Conservation (phyloP, 2,113 vertebrate genomes). For the Cochlearius cochlearius region DNA sequence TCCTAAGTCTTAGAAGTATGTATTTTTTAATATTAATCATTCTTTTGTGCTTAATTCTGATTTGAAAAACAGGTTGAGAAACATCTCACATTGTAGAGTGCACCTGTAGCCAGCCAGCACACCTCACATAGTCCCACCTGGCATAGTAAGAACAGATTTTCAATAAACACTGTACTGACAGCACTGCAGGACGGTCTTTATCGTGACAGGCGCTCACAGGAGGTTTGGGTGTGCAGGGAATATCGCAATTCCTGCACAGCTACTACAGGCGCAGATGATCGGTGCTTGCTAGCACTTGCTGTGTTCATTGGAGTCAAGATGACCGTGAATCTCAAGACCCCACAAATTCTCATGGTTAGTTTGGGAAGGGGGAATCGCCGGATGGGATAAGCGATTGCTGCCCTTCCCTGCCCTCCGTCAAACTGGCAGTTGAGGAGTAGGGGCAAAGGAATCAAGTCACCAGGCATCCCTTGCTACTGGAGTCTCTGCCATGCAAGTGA, state of each 20-base stretch:
- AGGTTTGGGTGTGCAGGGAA: not conserved
- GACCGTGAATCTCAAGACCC: not conserved
- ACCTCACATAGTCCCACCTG: not conserved
- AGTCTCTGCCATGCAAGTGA: not conserved
- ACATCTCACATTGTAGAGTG: not conserved
- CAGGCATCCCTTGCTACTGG: not conserved
- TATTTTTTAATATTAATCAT: not conserved
- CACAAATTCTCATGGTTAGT: not conserved
- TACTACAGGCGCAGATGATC: fast-evolving
- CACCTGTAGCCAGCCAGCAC: not conserved
- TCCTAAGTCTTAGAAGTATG: not conserved
- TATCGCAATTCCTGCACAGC: not conserved
- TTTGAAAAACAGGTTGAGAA: not conserved
- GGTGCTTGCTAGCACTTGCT: not conserved
- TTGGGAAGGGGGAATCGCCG: not conserved
- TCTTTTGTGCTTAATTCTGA: not conserved
- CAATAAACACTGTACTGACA: not conserved
- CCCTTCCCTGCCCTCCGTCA: not conserved
- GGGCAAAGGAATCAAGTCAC: not conserved
- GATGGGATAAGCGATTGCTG: not conserved
- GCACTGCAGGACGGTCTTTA: not conserved
- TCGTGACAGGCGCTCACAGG: not conserved
- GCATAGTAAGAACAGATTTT: not conserved
- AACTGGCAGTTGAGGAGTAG: not conserved
- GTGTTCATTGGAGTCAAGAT: not conserved